A percentile compares a stretch with the other conserved stretches of the same genome.
phyloP scores from a whole-genome alignment of 2,888 invertebrate genomes.

The Eulithis prunata region DNA sequence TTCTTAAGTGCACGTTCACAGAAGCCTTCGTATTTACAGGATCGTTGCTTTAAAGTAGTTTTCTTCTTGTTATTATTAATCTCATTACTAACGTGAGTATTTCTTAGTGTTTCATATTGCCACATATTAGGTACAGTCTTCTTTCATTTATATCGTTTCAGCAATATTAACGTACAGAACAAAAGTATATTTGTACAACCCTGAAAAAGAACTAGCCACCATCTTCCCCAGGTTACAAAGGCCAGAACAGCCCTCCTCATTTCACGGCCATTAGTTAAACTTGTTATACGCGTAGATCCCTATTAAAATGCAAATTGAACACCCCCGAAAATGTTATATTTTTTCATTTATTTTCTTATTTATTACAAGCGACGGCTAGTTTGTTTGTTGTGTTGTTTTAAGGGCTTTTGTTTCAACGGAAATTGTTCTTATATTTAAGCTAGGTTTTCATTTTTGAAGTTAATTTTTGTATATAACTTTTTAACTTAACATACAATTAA shows the following conservation, averaged over 20 bases:
- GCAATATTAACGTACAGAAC: too few species aligned
- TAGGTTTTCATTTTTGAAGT: too few species aligned
- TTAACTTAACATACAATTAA: too few species aligned
- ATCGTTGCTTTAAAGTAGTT: too few species aligned
- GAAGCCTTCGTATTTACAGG: too few species aligned
- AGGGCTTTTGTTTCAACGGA: slow-evolving; percentile 3
- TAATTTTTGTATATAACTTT: too few species aligned
- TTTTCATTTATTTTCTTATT: slow-evolving; percentile 63
- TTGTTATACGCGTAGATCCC: slow-evolving; percentile 81
- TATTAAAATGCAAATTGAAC: slow-evolving; percentile 83
- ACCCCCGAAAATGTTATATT: slow-evolving; percentile 76
- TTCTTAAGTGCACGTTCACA: too few species aligned
- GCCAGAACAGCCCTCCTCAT: slow-evolving; percentile 59
- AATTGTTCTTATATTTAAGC: background rate
- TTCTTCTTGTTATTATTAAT: too few species aligned
- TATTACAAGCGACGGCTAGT: slow-evolving; percentile 33
- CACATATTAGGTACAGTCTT: too few species aligned
- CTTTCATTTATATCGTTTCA: too few species aligned
- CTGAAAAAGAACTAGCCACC: slow-evolving; percentile 15
- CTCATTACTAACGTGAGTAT: too few species aligned
- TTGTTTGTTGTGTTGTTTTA: slow-evolving; percentile 23
- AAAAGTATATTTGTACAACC: background rate
- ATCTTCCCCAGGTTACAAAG: slow-evolving; percentile 28
- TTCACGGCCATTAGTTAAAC: slow-evolving; percentile 81
- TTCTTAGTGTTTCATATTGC: too few species aligned